A percentile compares a stretch with the other conserved stretches of the same genome.
Evolutionary conservation across 2,113 vertebrate species (phyloP).

Genomic region (Rhinopithecus roxellana): DNA sequence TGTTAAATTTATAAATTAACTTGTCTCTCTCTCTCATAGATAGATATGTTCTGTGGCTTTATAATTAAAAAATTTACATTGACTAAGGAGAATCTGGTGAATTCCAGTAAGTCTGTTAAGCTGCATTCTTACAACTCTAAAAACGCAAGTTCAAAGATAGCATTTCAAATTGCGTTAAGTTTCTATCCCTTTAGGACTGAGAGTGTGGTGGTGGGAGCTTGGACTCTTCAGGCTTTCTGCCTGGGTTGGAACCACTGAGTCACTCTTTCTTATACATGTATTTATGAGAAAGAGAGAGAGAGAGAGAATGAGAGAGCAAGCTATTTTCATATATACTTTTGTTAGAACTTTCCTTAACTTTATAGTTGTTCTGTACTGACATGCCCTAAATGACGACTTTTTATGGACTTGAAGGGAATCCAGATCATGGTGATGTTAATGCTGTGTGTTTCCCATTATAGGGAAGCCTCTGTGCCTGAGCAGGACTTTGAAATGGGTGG

Average conservation of each 20-base stretch:
- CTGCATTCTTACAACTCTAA: conserved; percentile 8
- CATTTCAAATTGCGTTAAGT: background rate
- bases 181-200: background rate
- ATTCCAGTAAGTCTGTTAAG: conserved; percentile 56
- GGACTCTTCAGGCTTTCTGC: background rate
- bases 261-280: background rate
- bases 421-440: too few relatives aligned
- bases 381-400: background rate
- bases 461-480: background rate
- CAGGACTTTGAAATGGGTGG: background rate
- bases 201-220: background rate
- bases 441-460: background rate
- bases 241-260: background rate
- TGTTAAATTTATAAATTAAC: conserved; percentile 34
- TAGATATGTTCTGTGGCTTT: background rate
- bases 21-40: background rate
- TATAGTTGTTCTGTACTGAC: background rate
- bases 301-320: background rate
- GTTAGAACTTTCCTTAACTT: background rate
- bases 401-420: background rate
- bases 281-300: background rate
- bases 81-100: conserved; percentile 68
- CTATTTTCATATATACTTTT: background rate
- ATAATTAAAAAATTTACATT: conserved; percentile 66
- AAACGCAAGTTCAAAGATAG: conserved; percentile 35